Conservation (phyloP, 2,797 vertebrate genomes). For the Macroramphosus scolopax region DNA sequence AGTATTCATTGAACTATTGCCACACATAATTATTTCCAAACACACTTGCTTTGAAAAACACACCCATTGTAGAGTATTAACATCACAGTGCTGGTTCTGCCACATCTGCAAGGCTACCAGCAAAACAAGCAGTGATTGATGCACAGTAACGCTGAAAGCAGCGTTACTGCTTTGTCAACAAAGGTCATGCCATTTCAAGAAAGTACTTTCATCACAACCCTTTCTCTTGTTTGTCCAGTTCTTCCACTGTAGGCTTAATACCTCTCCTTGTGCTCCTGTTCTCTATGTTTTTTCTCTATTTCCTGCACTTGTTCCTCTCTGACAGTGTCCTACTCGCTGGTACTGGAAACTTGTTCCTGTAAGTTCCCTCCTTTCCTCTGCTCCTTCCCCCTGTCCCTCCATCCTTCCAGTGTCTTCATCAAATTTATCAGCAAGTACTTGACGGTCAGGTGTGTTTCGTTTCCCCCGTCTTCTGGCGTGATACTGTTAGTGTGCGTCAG, state of each 20-base stretch:
- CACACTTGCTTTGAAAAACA: conserved; percentile 10
- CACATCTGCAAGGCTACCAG: not conserved
- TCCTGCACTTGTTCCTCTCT: conserved; percentile 57
- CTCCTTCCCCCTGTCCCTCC: conserved; percentile 64
- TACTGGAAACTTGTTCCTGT: conserved; percentile 89
- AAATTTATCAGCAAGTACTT: conserved; percentile 57
- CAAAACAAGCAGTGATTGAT: conserved; percentile 8
- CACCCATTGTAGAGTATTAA: conserved; percentile 6
- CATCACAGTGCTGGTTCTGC: conserved; percentile 8
- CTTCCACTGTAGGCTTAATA: conserved; percentile 53
- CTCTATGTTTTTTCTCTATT: conserved; percentile 71
- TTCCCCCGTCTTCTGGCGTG: conserved; percentile 37
- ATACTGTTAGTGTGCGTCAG: conserved; percentile 42
- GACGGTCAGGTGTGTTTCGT: conserved; percentile 63
- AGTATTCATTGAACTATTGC: conserved; percentile 51
- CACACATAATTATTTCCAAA: conserved; percentile 8
- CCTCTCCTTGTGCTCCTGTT: conserved; percentile 77
- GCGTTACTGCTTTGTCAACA: conserved; percentile 43
- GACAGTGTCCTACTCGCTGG: conserved; percentile 83
- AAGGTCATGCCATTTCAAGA: conserved; percentile 24
- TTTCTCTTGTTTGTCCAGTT: conserved; percentile 57
- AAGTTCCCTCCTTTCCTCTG: conserved; percentile 76
- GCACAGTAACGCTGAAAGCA: conserved; percentile 6
- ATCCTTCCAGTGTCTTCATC: conserved; percentile 67
- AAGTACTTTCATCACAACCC: conserved; percentile 24